Evolutionary conservation across 2,113 vertebrate genomes (phyloP).

Genomic region (Lampris megalopsis): DNA sequence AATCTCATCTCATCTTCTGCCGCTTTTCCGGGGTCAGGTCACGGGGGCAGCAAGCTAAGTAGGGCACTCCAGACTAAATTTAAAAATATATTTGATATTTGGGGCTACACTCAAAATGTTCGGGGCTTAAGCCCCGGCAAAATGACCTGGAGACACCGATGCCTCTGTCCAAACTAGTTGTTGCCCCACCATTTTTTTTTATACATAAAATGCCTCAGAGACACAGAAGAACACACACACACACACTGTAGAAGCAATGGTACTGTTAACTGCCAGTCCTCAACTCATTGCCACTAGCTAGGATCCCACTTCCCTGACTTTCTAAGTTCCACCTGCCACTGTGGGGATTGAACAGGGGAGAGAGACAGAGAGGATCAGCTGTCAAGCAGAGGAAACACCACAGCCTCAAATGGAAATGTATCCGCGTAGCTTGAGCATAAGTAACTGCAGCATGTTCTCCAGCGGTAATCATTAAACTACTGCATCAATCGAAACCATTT

Average conservation of each 20-base stretch:
- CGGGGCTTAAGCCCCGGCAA: too few relatives aligned
- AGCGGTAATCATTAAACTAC: neutral
- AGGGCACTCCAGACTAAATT: too few relatives aligned
- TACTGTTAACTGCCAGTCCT: constrained; percentile 64
- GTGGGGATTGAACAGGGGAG: constrained; percentile 55
- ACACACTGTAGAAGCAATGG: constrained; percentile 41
- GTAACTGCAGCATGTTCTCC: neutral
- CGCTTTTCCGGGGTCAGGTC: too few relatives aligned
- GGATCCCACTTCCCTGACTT: constrained; percentile 57
- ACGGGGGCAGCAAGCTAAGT: too few relatives aligned
- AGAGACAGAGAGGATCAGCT: constrained; percentile 31
- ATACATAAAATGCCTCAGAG: too few relatives aligned
- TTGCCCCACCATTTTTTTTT: too few relatives aligned
- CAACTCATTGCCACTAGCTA: constrained; percentile 52
- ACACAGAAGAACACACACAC: neutral
- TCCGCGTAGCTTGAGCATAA: neutral
- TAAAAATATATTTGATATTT: too few relatives aligned
- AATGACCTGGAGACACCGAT: too few relatives aligned
- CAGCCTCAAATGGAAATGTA: constrained; percentile 25
- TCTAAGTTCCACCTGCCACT: constrained; percentile 64
- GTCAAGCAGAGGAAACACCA: constrained; percentile 30
- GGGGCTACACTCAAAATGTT: too few relatives aligned
- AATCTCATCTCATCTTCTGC: too few relatives aligned
- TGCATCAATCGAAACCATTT: neutral
- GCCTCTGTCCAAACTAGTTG: too few relatives aligned